phyloP scores from a whole-genome alignment of 2,888 invertebrate genomes.

The Apamea anceps region DNA sequence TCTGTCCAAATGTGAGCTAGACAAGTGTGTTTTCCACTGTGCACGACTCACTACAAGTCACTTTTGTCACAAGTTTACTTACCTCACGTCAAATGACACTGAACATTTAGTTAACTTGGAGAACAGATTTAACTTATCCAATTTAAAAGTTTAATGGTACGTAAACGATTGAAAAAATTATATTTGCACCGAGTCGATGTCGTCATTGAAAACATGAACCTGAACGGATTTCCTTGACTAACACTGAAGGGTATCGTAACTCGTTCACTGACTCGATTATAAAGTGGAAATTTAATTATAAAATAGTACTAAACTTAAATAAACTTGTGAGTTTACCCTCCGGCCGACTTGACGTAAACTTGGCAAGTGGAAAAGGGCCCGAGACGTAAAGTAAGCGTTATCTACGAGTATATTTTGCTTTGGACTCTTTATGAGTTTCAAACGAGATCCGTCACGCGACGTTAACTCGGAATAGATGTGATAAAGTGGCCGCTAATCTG shows the following conservation, averaged over 20 bases:
- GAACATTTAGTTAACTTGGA: background rate
- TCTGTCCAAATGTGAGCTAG: constrained; percentile 80
- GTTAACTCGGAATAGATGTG: constrained; percentile 90
- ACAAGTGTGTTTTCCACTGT: constrained; percentile 77
- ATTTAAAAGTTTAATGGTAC: background rate
- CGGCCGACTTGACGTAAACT: constrained; percentile 78
- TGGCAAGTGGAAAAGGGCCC: constrained; percentile 88
- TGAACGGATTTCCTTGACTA: constrained; percentile 72
- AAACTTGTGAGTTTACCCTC: constrained; percentile 86
- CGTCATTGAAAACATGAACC: constrained; percentile 56
- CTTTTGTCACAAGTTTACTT: constrained; percentile 22
- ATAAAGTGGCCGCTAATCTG: constrained; percentile 90
- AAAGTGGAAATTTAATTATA: constrained; percentile 87
- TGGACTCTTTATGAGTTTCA: constrained; percentile 90
- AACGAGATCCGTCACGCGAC: constrained; percentile 90
- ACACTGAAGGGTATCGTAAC: constrained; percentile 73
- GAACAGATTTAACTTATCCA: constrained; percentile 1
- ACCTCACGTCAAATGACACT: background rate
- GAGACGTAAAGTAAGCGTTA: constrained; percentile 89
- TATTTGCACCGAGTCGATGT: background rate
- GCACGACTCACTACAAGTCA: constrained; percentile 59
- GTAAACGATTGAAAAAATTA: background rate
- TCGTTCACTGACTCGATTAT: constrained; percentile 82
- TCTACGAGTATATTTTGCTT: constrained; percentile 90
- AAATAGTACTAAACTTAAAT: constrained; percentile 86